Evolutionary conservation across 2,888 invertebrate genomes (phyloP), one percentile per base, ranked within the genome.

Genomic region (Oxycera nigricornis): DNA sequence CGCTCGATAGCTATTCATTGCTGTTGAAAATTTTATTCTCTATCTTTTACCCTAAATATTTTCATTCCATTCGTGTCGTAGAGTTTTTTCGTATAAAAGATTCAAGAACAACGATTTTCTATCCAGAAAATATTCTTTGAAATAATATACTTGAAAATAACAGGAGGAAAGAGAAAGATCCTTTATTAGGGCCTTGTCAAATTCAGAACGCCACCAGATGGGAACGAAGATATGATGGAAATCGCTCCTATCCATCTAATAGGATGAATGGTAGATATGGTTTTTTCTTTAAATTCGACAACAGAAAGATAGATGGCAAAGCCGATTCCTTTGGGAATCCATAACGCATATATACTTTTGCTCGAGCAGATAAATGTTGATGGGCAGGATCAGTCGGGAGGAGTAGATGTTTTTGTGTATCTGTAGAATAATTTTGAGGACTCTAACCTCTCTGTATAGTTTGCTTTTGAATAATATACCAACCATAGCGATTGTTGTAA

Each of bases 161-260:
- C 11, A 35, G 11, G 35, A 35, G 6, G 35, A 35, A 35, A 35
- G 7, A 11, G 11, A 50, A 50, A 50, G 50, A 50, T 50, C 50
- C 17, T 50, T 50, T 50, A 17, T 50, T 50, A 50, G 50, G 17
- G n/a, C 7, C 50, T 50, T 50, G 50, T 50, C 50, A 50, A 50
- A 50, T 17, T 50, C 50, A 59, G 59, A 59, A 59, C 59, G 22
- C 9, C 28, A 28, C 26, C 59, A 59, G 59, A 59, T 59, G 59
- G 11, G 59, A n/a, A 28, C n/a, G 28, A 9, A 9, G 59, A 59
- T 59, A 59, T 7, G 59, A 59, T 59, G 22, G 59, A 59, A 59
- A 59, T 22, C 14, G 28, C 9, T 59, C 9, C 14, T 28, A 22
- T 59, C 59, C 28, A 7, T 22, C 20, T 59, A 59, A 59, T 28